Conservation (phyloP, 2,797 vertebrate genomes). For the Clarias laeviceps region DNA sequence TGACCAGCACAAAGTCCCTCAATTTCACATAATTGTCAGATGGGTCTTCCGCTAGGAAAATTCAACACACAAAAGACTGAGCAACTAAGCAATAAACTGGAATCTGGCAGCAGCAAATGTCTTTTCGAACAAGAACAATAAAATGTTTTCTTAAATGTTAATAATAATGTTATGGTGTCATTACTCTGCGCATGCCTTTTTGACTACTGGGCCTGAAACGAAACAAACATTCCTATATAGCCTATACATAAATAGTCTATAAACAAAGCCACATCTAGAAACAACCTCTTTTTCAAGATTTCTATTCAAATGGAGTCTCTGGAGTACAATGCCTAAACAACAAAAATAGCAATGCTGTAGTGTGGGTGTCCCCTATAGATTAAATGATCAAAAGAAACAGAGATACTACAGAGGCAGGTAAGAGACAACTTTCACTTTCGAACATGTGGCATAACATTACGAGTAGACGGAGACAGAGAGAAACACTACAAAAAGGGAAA, state of each 20-base stretch:
- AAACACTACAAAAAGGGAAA: slow-evolving; percentile 15
- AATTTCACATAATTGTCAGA: slow-evolving; percentile 95
- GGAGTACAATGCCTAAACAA: background rate
- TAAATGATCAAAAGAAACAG: background rate
- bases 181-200: background rate
- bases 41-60: slow-evolving; percentile 89
- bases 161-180: too few species aligned
- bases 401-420: slow-evolving; percentile 6
- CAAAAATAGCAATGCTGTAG: background rate
- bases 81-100: too few species aligned
- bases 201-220: background rate
- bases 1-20: slow-evolving; percentile 92
- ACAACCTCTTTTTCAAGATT: background rate
- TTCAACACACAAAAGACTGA: background rate
- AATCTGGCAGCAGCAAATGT: background rate
- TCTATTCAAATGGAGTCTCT: background rate
- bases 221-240: background rate
- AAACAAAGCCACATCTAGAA: background rate
- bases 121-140: background rate
- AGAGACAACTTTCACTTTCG: slow-evolving; percentile 10
- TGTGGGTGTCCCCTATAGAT: background rate
- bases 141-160: background rate
- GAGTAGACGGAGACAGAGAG: background rate
- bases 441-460: slow-evolving; percentile 20
- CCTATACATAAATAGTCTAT: background rate